phyloP scores from a whole-genome alignment of 2,113 vertebrate species.

The Notechis scutatus region DNA sequence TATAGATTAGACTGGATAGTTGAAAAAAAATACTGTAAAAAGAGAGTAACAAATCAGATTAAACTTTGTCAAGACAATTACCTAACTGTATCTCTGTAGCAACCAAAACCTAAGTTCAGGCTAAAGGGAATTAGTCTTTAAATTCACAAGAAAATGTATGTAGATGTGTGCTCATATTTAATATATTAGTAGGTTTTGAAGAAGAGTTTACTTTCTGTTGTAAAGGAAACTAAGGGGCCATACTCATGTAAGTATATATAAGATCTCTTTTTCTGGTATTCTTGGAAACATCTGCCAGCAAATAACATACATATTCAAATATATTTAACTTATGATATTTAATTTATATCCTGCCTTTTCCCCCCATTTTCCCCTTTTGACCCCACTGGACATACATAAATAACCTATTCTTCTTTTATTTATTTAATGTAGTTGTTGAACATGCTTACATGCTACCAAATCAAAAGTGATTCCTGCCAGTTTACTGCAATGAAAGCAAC shows the following conservation, averaged over 20 bases:
- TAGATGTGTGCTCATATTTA: background rate
- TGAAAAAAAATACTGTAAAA: background rate
- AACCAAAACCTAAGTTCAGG: background rate
- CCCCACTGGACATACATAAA: background rate
- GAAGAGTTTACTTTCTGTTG: background rate
- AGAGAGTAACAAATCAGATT: background rate
- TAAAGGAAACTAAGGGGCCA: background rate
- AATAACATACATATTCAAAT: background rate
- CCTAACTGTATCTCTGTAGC: background rate
- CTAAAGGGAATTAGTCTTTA: background rate
- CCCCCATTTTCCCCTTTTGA: background rate
- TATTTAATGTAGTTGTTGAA: background rate
- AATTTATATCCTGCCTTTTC: background rate
- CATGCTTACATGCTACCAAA: background rate
- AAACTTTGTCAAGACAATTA: background rate
- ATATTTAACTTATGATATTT: background rate
- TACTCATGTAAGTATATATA: background rate
- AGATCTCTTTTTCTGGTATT: background rate
- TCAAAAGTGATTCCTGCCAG: background rate
- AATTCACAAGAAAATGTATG: background rate
- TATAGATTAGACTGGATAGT: background rate
- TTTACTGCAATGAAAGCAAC: background rate
- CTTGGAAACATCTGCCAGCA: background rate
- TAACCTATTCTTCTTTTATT: background rate
- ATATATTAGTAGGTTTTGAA: background rate